These are phyloP conservation scores for Rotaria macrura DNA, from an alignment of 2,888 invertebrate species.

Conservation along the genomic window DNA sequence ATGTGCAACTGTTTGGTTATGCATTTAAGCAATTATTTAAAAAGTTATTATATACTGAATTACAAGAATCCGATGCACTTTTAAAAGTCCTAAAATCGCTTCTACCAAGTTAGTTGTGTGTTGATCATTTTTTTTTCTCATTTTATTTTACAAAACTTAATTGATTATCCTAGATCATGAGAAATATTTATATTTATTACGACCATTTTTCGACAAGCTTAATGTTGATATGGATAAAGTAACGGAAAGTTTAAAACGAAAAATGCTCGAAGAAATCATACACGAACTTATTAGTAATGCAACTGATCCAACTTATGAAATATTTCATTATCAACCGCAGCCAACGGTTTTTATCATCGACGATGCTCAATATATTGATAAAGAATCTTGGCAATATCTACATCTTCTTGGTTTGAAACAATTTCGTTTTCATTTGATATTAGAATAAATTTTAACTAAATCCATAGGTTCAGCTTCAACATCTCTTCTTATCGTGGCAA, in stretches of 20 bases:
- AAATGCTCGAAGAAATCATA: not conserved
- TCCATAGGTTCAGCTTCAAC: not conserved
- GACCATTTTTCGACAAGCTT: constrained; percentile 3
- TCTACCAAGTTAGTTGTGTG: not conserved
- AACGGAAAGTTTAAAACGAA: not conserved
- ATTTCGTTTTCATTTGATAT: not conserved
- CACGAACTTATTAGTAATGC: not conserved
- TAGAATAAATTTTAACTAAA: not conserved
- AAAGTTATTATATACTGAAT: not conserved
- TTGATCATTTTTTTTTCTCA: too few relatives aligned
- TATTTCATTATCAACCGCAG: not conserved
- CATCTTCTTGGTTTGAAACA: not conserved
- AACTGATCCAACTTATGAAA: not conserved
- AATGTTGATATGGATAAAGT: not conserved
- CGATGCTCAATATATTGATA: constrained; percentile 23
- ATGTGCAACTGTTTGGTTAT: not conserved
- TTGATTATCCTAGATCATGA: not conserved
- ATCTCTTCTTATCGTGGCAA: not conserved
- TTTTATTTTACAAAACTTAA: too few relatives aligned
- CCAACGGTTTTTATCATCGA: constrained; percentile 11
- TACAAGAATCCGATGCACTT: not conserved
- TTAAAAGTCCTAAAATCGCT: not conserved
- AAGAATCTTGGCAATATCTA: constrained; percentile 21
- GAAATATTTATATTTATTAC: not conserved
- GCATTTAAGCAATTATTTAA: constrained; percentile 11